Evolutionary conservation across 2,888 invertebrate genomes (phyloP).

Genomic region (Tipula confusa): DNA sequence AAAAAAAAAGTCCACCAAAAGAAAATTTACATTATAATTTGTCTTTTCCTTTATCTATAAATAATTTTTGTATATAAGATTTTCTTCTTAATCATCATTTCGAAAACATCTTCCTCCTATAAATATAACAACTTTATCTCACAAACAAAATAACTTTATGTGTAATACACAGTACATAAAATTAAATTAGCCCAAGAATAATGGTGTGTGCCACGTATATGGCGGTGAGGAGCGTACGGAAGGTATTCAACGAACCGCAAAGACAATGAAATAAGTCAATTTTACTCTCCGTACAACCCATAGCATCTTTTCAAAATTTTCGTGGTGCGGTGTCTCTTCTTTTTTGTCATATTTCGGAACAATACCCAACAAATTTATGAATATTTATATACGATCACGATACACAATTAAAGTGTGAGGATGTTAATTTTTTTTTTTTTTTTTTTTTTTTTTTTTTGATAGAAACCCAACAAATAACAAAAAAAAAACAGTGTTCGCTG

Average conservation of each 20-base stretch:
- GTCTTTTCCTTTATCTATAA: constrained; percentile 9
- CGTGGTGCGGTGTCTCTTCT: background rate
- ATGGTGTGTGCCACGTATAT: background rate
- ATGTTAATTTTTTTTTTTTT: no score
- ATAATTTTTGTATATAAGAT: background rate
- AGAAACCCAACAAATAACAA: background rate
- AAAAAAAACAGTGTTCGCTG: background rate
- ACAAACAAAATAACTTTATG: background rate
- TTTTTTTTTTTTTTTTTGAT: background rate
- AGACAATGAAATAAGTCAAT: background rate
- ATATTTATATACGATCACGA: background rate
- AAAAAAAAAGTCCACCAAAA: background rate
- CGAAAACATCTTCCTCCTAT: background rate
- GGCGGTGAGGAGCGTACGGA: background rate
- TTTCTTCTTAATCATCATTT: constrained; percentile 12
- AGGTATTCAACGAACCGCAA: background rate
- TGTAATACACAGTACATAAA: background rate
- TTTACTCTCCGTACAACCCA: background rate
- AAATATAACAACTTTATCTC: background rate
- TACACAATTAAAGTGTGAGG: background rate
- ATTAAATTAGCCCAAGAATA: background rate
- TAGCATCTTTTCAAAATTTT: background rate
- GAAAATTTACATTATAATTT: constrained; percentile 16
- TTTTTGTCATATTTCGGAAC: background rate
- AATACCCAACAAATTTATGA: background rate